A percentile compares a stretch with the other conserved stretches of the same genome.
These are phyloP conservation scores for Zootoca vivipara DNA, from an alignment of 2,113 vertebrate species.

Conservation along the genomic window DNA sequence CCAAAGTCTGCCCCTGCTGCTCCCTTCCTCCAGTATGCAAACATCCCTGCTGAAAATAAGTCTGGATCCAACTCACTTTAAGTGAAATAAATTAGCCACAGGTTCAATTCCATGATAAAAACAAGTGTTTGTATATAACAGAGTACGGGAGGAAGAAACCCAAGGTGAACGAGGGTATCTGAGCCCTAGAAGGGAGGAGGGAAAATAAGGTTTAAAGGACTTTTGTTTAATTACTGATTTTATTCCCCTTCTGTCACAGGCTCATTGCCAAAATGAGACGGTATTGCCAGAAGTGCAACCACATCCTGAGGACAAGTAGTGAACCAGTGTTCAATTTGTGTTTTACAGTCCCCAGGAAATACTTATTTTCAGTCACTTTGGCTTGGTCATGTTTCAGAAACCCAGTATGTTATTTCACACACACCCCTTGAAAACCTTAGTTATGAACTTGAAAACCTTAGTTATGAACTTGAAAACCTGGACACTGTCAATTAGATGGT, in stretches of 20 bases:
- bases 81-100: not conserved
- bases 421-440: constrained; percentile 56
- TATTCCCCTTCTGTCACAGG: constrained; percentile 8
- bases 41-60: too few species aligned
- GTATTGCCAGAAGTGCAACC: constrained; percentile 30
- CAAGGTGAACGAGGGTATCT: constrained; percentile 4
- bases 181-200: not conserved
- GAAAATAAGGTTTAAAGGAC: constrained; percentile 15
- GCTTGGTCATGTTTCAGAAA: constrained; percentile 69
- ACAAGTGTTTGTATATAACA: not conserved
- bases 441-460: constrained; percentile 20
- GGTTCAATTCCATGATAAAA: not conserved
- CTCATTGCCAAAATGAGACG: constrained; percentile 29
- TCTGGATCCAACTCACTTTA: too few species aligned
- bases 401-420: constrained; percentile 37
- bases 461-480: constrained; percentile 9
- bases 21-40: too few species aligned
- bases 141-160: not conserved
- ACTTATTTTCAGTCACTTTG: constrained; percentile 65
- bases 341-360: constrained; percentile 48
- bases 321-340: constrained; percentile 55
- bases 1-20: too few species aligned
- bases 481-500: not conserved
- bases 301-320: constrained; percentile 35
- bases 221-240: not conserved